These are phyloP conservation scores for Tetragonula clypearis DNA, from an alignment of 1,140 invertebrate species.

Conservation along the genomic window DNA sequence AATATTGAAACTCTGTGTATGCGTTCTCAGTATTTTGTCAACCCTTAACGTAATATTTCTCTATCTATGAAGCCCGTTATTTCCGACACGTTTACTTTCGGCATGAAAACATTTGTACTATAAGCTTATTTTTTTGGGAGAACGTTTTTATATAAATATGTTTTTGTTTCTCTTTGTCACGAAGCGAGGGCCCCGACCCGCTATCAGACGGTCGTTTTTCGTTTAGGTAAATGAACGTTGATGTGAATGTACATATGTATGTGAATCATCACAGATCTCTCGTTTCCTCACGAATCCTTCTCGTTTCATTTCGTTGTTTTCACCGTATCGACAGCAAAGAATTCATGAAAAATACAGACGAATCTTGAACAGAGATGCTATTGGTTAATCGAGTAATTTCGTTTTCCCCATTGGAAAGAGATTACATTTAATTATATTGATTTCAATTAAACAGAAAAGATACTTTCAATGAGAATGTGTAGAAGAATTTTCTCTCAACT, in stretches of 20 bases:
- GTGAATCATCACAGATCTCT: slow-evolving; percentile 21
- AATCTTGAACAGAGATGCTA: neutral
- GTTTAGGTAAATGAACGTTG: slow-evolving; percentile 80
- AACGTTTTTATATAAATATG: slow-evolving; percentile 17
- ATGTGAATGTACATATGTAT: slow-evolving; percentile 50
- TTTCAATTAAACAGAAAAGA: neutral
- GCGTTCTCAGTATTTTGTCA: neutral
- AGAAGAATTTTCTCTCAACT: neutral
- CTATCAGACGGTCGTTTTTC: slow-evolving; percentile 81
- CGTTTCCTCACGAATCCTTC: neutral
- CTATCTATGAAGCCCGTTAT: neutral
- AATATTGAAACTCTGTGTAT: neutral
- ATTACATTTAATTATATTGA: neutral
- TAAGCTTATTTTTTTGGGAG: slow-evolving; percentile 5
- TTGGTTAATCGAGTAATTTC: neutral
- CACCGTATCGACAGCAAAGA: neutral
- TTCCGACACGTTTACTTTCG: neutral
- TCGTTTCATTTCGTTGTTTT: neutral
- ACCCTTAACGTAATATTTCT: neutral
- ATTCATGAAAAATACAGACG: too few species aligned
- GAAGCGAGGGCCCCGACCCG: slow-evolving; percentile 81
- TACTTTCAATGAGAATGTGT: neutral
- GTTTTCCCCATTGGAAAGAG: neutral
- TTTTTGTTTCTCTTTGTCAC: slow-evolving; percentile 67
- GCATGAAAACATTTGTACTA: neutral